Evolutionary conservation across 1,140 invertebrate genomes (phyloP).

Genomic region (Rhizoglyphus robini): DNA sequence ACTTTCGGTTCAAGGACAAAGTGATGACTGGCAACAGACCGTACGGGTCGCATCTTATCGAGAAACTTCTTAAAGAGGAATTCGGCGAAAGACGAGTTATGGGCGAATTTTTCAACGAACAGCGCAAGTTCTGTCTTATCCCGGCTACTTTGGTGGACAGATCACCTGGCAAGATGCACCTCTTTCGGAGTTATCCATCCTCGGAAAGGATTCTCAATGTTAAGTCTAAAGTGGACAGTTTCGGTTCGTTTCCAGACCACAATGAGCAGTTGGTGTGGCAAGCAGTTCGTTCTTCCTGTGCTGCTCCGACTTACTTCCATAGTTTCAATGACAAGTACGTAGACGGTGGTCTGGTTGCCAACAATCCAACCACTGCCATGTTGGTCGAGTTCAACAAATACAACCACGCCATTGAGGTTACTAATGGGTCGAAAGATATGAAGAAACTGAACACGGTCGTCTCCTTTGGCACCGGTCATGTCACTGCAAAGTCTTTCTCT

Average conservation of each 20-base stretch:
- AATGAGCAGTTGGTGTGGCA: constrained; percentile 50
- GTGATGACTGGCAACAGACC: constrained; percentile 69
- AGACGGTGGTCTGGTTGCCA: constrained; percentile 93
- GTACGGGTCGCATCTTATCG: constrained; percentile 68
- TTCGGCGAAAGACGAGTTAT: constrained; percentile 68
- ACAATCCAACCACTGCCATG: constrained; percentile 88
- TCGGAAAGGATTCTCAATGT: constrained; percentile 48
- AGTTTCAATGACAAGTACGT: constrained; percentile 61
- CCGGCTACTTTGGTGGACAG: constrained; percentile 76
- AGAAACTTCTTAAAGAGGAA: constrained; percentile 69
- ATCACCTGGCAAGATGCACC: constrained; percentile 78
- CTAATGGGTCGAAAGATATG: constrained; percentile 32
- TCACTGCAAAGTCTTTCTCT: constrained; percentile 32
- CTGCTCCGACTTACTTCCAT: constrained; percentile 85
- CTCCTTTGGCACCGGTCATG: constrained; percentile 39
- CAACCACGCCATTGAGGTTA: too few species aligned
- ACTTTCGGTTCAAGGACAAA: constrained; percentile 80
- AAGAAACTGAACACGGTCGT: constrained; percentile 35
- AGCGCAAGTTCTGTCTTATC: constrained; percentile 55
- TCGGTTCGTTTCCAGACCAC: not conserved
- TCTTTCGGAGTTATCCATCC: constrained; percentile 81
- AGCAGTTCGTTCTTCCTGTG: constrained; percentile 72
- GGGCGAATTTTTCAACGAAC: constrained; percentile 50
- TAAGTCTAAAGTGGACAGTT: not conserved
- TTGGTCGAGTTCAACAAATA: constrained; percentile 82